A percentile compares a stretch with the other conserved stretches of the same genome.
Conservation (phyloP, 2,113 vertebrate genomes). For the Sinocyclocheilus anophthalmus region DNA sequence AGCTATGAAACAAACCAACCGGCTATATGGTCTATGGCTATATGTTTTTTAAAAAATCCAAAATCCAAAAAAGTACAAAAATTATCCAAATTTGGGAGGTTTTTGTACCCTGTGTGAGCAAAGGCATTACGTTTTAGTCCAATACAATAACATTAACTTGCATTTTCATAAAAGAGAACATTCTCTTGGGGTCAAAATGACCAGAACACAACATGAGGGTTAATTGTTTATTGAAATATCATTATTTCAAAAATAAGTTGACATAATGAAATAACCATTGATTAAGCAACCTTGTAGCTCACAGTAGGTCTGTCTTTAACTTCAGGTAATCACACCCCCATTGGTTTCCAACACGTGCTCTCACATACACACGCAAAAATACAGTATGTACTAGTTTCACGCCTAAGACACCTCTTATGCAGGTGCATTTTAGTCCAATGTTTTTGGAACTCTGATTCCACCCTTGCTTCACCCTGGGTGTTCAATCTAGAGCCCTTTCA, state of each 20-base stretch:
- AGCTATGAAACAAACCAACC: background rate
- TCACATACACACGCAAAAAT: slow-evolving; percentile 8
- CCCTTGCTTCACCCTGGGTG: background rate
- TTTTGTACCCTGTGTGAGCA: no score
- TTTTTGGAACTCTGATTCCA: background rate
- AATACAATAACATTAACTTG: no score
- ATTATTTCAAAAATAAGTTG: background rate
- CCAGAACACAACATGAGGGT: no score
- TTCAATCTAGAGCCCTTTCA: background rate
- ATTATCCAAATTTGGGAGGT: no score
- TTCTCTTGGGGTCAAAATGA: no score
- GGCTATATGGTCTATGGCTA: no score
- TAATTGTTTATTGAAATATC: no score
- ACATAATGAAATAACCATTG: background rate
- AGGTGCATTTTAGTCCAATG: background rate
- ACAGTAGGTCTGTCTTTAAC: background rate
- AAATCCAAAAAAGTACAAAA: background rate
- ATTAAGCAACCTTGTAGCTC: background rate
- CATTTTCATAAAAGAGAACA: no score
- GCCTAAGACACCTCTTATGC: background rate
- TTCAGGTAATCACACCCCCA: slow-evolving; percentile 9
- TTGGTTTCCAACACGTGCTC: slow-evolving; percentile 4
- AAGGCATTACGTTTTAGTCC: no score
- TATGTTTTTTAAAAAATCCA: no score
- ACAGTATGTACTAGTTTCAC: background rate